Percentiles rank a stretch among this genome's conserved stretches.
Conservation (phyloP, 2,113 vertebrate genomes). For the Caretta caretta region DNA sequence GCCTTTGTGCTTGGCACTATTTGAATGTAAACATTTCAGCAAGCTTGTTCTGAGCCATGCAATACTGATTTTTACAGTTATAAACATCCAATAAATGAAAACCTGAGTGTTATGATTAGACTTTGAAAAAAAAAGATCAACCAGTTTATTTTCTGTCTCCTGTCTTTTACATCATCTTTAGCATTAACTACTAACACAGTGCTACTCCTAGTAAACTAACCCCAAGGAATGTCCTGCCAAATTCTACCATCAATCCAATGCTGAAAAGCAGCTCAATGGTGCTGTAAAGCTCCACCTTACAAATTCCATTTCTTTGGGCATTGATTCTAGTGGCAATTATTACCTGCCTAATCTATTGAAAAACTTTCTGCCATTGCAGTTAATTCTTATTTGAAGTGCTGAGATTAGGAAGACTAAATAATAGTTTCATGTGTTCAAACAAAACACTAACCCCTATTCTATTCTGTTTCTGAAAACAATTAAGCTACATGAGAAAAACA, state of each 20-base stretch:
- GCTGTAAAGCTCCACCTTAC: constrained; percentile 32
- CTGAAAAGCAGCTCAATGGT: constrained; percentile 9
- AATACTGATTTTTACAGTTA: constrained; percentile 23
- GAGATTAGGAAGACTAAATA: constrained; percentile 18
- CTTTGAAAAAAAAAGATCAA: not conserved
- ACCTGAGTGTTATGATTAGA: not conserved
- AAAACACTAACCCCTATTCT: constrained; percentile 20
- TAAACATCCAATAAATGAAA: not conserved
- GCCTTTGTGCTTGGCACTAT: constrained; percentile 21
- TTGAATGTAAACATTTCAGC: constrained; percentile 51
- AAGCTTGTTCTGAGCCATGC: constrained; percentile 7
- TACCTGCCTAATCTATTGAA: not conserved
- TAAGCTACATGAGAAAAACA: not conserved
- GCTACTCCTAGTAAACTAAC: constrained; percentile 44
- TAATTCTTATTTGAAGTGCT: constrained; percentile 16
- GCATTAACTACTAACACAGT: constrained; percentile 45
- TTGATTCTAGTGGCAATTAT: constrained; percentile 41
- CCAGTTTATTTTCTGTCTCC: constrained; percentile 19
- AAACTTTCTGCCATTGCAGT: constrained; percentile 26
- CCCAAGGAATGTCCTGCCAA: constrained; percentile 37
- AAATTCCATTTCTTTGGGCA: constrained; percentile 61
- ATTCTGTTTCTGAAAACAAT: constrained; percentile 38
- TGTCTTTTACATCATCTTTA: constrained; percentile 21
- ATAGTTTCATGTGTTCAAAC: not conserved
- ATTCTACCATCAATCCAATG: constrained; percentile 50